These are phyloP conservation scores for Junonia oenone DNA, from an alignment of 2,888 invertebrate genomes.

Conservation along the genomic window DNA sequence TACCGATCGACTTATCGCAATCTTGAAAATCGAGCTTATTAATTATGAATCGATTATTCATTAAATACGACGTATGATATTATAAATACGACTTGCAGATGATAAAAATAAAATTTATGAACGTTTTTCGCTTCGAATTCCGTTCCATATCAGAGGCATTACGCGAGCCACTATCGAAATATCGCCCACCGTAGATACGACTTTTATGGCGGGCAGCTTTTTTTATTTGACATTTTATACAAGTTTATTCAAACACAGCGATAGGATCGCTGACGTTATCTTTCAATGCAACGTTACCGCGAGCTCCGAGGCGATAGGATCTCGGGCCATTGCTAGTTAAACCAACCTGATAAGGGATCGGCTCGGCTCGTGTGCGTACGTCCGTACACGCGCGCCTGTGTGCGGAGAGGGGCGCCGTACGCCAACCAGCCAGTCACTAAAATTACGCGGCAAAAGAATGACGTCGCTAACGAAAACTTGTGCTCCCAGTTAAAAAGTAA, in stretches of 20 bases:
- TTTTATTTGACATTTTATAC: conserved; percentile 80
- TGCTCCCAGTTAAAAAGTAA: conserved; percentile 30
- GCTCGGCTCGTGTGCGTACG: conserved; percentile 49
- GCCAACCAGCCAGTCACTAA: conserved; percentile 71
- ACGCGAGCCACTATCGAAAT: conserved; percentile 48
- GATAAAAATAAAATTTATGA: conserved; percentile 4
- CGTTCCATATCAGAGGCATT: conserved; percentile 20
- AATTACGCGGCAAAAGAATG: conserved; percentile 75
- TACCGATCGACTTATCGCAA: background rate
- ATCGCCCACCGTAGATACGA: conserved; percentile 56
- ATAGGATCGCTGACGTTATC: conserved; percentile 77
- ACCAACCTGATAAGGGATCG: conserved; percentile 75
- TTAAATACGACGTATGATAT: background rate
- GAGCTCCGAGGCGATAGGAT: conserved; percentile 70
- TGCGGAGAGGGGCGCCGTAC: conserved; percentile 59
- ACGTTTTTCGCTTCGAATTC: conserved; percentile 18
- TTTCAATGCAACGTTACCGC: conserved; percentile 80
- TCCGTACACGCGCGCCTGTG: conserved; percentile 36
- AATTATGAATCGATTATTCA: conserved; percentile 4
- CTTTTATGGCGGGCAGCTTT: conserved; percentile 70
- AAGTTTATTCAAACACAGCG: conserved; percentile 78
- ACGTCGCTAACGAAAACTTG: conserved; percentile 51
- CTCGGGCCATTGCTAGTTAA: conserved; percentile 78
- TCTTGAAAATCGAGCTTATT: background rate
- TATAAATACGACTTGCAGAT: background rate